phyloP scores from a whole-genome alignment of 92 coral and sea anemone genomes.

The Epizoanthus stellaris region DNA sequence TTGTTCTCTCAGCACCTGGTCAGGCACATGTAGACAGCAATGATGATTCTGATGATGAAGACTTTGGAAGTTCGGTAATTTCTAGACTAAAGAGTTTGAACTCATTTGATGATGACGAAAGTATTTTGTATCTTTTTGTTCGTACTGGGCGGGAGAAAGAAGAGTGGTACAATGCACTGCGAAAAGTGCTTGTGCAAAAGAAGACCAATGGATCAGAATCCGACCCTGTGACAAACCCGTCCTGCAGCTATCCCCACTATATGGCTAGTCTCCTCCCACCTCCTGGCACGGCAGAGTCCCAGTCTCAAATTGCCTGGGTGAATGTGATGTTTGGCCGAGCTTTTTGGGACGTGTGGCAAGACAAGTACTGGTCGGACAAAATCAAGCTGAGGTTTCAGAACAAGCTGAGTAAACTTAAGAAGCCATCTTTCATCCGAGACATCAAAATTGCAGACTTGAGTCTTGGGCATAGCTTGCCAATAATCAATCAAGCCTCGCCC shows the following conservation, averaged over 20 bases:
- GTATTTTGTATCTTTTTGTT: constrained; percentile 71
- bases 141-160: constrained; percentile 96
- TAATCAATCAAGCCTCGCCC: constrained; percentile 79
- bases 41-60: constrained; percentile 49
- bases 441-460: constrained; percentile 88
- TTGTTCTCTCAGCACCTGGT: constrained; percentile 53
- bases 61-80: constrained; percentile 30
- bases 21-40: constrained; percentile 44
- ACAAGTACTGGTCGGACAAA: constrained; percentile 95
- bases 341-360: constrained; percentile 99
- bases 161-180: constrained; percentile 87
- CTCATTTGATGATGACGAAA: constrained; percentile 63
- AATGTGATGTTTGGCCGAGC: constrained; percentile 92
- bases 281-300: constrained; percentile 55
- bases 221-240: constrained; percentile 25
- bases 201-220: constrained; percentile 36
- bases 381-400: constrained; percentile 93
- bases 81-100: constrained; percentile 58
- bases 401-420: constrained; percentile 84
- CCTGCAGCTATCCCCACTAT: constrained; percentile 87
- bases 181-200: constrained; percentile 58
- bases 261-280: constrained; percentile 81
- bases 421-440: constrained; percentile 95
- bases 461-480: constrained; percentile 90
- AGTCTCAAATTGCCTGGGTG: constrained; percentile 90